phyloP scores from a whole-genome alignment of 2,888 invertebrate genomes.

The Pristionchus japonicus region DNA sequence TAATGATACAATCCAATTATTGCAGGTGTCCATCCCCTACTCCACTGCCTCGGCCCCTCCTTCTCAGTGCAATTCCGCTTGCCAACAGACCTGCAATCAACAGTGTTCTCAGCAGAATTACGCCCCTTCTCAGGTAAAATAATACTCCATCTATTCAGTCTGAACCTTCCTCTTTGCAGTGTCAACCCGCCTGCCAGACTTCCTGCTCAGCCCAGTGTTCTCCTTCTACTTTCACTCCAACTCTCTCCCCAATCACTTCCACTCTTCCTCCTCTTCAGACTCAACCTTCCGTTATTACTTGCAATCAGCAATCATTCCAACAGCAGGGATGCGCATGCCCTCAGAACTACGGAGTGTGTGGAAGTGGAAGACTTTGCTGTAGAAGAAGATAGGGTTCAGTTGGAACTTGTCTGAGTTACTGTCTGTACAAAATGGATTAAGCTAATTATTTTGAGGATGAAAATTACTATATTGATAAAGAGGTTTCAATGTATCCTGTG shows the following conservation, averaged over 20 bases:
- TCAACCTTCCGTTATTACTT: neutral
- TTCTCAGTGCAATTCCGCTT: slow-evolving; percentile 52
- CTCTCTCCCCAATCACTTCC: neutral
- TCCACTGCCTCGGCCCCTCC: neutral
- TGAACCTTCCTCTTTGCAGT: slow-evolving; percentile 59
- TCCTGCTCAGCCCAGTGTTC: slow-evolving; percentile 61
- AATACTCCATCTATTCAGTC: neutral
- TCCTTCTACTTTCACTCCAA: slow-evolving; percentile 50
- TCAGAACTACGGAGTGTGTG: slow-evolving; percentile 51
- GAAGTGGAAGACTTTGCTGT: slow-evolving; percentile 52
- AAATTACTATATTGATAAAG: too few species aligned
- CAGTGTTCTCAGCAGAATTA: slow-evolving; percentile 45
- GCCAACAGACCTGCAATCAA: slow-evolving; percentile 52
- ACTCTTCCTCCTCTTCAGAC: neutral
- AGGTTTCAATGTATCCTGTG: too few species aligned
- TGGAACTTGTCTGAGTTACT: too few species aligned
- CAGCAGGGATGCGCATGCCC: slow-evolving; percentile 49
- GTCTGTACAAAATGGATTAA: too few species aligned
- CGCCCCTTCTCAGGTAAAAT: neutral
- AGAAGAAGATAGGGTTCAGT: slow-evolving; percentile 33
- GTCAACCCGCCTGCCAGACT: slow-evolving; percentile 58
- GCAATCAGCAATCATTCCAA: neutral
- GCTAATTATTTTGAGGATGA: too few species aligned
- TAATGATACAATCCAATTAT: too few species aligned
- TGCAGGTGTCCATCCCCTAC: slow-evolving; percentile 17